Conservation (phyloP, 2,113 vertebrate genomes). For the Corythornis madagascariensis region DNA sequence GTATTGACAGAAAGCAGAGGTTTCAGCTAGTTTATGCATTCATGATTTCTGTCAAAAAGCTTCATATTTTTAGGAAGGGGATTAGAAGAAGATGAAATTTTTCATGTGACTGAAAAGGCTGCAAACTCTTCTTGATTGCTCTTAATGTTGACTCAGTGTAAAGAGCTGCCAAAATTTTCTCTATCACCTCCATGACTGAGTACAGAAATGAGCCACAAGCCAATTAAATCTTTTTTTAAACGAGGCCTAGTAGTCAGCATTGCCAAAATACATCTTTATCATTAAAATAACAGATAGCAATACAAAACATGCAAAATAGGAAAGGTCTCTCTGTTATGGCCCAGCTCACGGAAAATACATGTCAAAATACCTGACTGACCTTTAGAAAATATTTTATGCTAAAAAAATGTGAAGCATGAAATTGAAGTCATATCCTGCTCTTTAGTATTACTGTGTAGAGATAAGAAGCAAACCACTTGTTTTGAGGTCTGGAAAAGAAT, state of each 20-base stretch:
- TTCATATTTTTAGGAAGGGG: neutral
- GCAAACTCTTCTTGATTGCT: constrained; percentile 29
- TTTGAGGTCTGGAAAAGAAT: constrained; percentile 21
- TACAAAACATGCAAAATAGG: constrained; percentile 19
- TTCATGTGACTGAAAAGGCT: constrained; percentile 12
- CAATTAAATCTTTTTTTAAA: constrained; percentile 57
- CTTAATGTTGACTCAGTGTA: constrained; percentile 10
- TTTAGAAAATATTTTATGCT: neutral
- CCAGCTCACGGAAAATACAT: neutral
- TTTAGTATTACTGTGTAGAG: neutral
- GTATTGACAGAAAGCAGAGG: neutral
- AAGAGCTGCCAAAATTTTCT: constrained; percentile 40
- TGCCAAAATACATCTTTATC: constrained; percentile 52
- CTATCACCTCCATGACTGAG: constrained; percentile 28
- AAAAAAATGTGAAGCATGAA: neutral
- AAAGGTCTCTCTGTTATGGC: neutral
- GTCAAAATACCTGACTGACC: constrained; percentile 38
- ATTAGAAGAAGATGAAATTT: constrained; percentile 13
- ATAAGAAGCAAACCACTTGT: constrained; percentile 15
- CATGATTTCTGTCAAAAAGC: constrained; percentile 1
- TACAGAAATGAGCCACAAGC: constrained; percentile 26
- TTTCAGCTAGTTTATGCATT: neutral
- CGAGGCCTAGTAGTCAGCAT: constrained; percentile 9
- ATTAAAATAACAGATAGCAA: constrained; percentile 49
- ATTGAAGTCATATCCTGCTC: neutral